These are phyloP conservation scores for Tachypleus tridentatus DNA, from an alignment of 1,140 invertebrate species.

Conservation along the genomic window DNA sequence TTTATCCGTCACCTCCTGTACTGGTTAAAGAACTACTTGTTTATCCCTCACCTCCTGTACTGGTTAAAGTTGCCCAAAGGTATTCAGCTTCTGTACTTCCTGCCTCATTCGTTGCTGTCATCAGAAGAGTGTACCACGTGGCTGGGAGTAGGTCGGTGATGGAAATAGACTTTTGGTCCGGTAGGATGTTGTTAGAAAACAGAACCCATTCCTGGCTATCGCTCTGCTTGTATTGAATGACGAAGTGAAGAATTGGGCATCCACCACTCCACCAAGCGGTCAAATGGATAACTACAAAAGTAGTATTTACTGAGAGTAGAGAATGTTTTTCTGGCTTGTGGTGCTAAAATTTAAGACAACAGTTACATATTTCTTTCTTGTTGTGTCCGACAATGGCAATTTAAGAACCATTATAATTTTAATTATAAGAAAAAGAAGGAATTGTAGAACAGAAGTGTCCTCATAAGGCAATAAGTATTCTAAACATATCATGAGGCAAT, in stretches of 20 bases:
- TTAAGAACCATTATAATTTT: no score
- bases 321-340: slow-evolving; percentile 23
- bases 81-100: slow-evolving; percentile 74
- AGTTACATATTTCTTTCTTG: no score
- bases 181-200: slow-evolving; percentile 82
- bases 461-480: no score
- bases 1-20: no score
- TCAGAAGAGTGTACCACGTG: slow-evolving; percentile 72
- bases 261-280: slow-evolving; percentile 88
- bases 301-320: slow-evolving; percentile 72
- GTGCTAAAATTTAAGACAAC: slow-evolving; percentile 12
- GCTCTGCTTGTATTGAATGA: slow-evolving; percentile 75
- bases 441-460: no score
- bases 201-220: slow-evolving; percentile 70
- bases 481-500: no score
- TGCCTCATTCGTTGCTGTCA: slow-evolving; percentile 84
- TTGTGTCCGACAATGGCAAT: no score
- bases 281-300: slow-evolving; percentile 78
- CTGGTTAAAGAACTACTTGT: no score
- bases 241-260: slow-evolving; percentile 90
- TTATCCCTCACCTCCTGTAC: slow-evolving; percentile 38
- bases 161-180: slow-evolving; percentile 31
- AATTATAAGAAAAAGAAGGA: no score
- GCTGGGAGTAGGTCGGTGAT: slow-evolving; percentile 59
- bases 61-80: slow-evolving; percentile 52